These are phyloP conservation scores for Drosophila sturtevanti DNA, from an alignment of 1,140 invertebrate genomes.

Conservation along the genomic window DNA sequence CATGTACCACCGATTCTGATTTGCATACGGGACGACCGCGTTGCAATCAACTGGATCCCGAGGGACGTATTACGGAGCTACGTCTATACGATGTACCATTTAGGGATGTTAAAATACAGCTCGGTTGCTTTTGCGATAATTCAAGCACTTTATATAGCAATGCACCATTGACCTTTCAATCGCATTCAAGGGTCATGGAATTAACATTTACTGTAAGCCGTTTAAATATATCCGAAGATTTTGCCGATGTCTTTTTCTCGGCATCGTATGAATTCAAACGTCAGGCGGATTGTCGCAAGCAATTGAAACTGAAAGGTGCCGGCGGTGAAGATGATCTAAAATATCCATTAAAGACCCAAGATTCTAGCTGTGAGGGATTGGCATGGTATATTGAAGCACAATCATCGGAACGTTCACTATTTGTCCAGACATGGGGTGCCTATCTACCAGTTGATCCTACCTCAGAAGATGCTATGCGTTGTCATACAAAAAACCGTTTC, in stretches of 20 bases:
- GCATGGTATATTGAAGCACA: constrained; percentile 90
- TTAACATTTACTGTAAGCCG: constrained; percentile 86
- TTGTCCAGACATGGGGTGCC: constrained; percentile 89
- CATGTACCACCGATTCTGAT: constrained; percentile 88
- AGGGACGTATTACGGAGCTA: constrained; percentile 85
- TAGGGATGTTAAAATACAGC: constrained; percentile 85
- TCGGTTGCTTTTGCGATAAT: constrained; percentile 88
- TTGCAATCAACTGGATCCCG: constrained; percentile 84
- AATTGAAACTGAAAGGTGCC: constrained; percentile 85
- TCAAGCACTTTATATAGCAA: constrained; percentile 83
- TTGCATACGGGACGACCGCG: constrained; percentile 87
- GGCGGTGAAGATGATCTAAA: constrained; percentile 86
- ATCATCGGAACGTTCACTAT: constrained; percentile 88
- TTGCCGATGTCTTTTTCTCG: constrained; percentile 87
- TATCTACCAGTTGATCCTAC: constrained; percentile 84
- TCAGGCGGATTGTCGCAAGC: constrained; percentile 86
- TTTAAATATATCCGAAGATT: constrained; percentile 88
- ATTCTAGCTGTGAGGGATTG: constrained; percentile 88
- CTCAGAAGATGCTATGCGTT: constrained; percentile 85
- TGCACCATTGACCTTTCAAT: constrained; percentile 86
- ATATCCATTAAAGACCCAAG: constrained; percentile 85
- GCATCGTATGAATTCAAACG: constrained; percentile 87
- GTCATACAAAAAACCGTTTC: constrained; percentile 86
- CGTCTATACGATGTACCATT: constrained; percentile 87
- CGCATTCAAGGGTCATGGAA: constrained; percentile 86